Evolutionary conservation across 2,888 invertebrate species (phyloP).

Genomic region (Eledona agricola): DNA sequence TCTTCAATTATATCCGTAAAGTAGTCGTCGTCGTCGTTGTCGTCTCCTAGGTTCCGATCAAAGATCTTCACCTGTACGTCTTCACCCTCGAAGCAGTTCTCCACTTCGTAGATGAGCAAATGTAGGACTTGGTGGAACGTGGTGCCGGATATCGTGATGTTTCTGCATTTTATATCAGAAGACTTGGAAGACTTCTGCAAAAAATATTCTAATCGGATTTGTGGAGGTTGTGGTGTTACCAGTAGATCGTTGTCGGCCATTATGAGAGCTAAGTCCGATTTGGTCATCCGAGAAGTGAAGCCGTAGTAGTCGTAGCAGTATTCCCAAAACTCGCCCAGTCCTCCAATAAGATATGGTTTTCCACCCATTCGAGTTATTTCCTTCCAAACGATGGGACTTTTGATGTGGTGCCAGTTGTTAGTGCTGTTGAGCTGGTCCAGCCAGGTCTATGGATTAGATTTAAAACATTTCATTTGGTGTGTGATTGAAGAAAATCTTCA

Average conservation of each 20-base stretch:
- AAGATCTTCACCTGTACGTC: constrained; percentile 53
- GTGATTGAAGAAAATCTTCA: no score
- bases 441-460: no score
- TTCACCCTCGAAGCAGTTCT: constrained; percentile 42
- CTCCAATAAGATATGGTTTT: constrained; percentile 68
- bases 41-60: constrained; percentile 46
- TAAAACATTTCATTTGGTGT: no score
- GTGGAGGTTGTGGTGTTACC: no score
- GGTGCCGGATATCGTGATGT: constrained; percentile 51
- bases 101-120: constrained; percentile 52
- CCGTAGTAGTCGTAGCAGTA: constrained; percentile 70
- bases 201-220: no score
- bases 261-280: constrained; percentile 15
- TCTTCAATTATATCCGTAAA: constrained; percentile 47
- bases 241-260: constrained; percentile 21
- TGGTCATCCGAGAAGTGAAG: constrained; percentile 50
- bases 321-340: constrained; percentile 69
- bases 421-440: constrained; percentile 64
- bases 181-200: neutral
- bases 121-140: constrained; percentile 43
- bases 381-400: constrained; percentile 71
- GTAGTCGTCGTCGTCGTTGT: constrained; percentile 33
- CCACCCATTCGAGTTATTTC: constrained; percentile 67
- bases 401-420: constrained; percentile 67
- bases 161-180: constrained; percentile 9